Percentiles rank a stretch among this genome's conserved stretches.
Conservation (phyloP, 2,888 invertebrate genomes). For the Agriopis aurantiaria region DNA sequence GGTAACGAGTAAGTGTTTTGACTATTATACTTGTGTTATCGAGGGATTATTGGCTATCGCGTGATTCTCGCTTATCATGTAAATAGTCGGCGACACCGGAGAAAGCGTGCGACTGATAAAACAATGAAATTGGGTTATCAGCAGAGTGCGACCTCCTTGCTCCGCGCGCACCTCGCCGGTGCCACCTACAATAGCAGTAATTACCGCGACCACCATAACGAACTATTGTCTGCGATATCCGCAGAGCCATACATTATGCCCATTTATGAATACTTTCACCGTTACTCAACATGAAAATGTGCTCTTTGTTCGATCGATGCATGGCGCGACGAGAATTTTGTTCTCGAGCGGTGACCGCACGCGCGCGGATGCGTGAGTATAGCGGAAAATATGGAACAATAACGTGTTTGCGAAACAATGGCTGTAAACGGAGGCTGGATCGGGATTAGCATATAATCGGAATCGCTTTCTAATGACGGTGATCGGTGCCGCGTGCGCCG, state of each 20-base stretch:
- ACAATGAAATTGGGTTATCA: constrained; percentile 42
- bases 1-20: constrained; percentile 16
- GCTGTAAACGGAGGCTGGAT: constrained; percentile 54
- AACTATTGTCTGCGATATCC: constrained; percentile 26
- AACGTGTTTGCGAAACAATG: constrained; percentile 53
- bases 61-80: constrained; percentile 35
- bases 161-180: not conserved
- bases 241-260: constrained; percentile 23
- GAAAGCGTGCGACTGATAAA: constrained; percentile 42
- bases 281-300: constrained; percentile 35
- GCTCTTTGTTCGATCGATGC: constrained; percentile 35
- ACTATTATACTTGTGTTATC: constrained; percentile 22
- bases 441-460: constrained; percentile 73
- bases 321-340: constrained; percentile 20
- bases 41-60: constrained; percentile 25
- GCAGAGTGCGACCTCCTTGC: constrained; percentile 42
- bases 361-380: constrained; percentile 33
- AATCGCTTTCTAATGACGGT: constrained; percentile 76
- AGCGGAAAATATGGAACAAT: constrained; percentile 62
- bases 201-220: constrained; percentile 21
- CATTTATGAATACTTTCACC: constrained; percentile 41
- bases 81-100: constrained; percentile 25
- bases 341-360: constrained; percentile 13
- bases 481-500: constrained; percentile 43
- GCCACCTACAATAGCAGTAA: constrained; percentile 7